Evolutionary conservation across 2,113 vertebrate genomes (phyloP).

Genomic region (Xiphophorus maculatus): DNA sequence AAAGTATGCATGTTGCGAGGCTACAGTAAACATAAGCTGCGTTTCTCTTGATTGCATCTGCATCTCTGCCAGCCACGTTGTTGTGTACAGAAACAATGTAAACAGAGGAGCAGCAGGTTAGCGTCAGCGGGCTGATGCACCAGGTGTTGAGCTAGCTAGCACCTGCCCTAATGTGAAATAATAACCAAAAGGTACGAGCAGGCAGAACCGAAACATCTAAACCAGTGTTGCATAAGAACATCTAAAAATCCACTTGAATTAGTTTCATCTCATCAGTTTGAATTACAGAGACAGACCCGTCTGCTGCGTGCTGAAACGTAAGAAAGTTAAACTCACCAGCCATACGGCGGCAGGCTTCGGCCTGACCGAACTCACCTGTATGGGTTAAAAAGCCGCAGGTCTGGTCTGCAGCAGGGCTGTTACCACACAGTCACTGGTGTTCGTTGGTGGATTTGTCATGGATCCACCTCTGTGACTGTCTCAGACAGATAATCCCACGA

Average conservation of each 20-base stretch:
- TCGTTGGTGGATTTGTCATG: slow-evolving; percentile 15
- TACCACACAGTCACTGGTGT: background rate
- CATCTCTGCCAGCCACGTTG: background rate
- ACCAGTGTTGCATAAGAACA: background rate
- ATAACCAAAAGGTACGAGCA: background rate
- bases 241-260: background rate
- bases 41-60: background rate
- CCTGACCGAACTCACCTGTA: slow-evolving; percentile 29
- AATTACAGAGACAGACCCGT: background rate
- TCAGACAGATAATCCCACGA: background rate
- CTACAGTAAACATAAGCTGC: background rate
- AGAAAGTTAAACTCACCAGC: slow-evolving; percentile 64
- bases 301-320: slow-evolving; percentile 6
- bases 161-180: slow-evolving; percentile 48
- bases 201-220: background rate
- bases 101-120: slow-evolving; percentile 1
- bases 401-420: background rate
- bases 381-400: slow-evolving; percentile 13
- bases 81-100: background rate
- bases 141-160: slow-evolving; percentile 52
- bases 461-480: slow-evolving; percentile 11
- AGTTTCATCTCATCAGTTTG: background rate
- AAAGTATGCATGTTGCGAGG: background rate
- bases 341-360: slow-evolving; percentile 19
- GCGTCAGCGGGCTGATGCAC: background rate